These are phyloP conservation scores for Drosophila baimaii DNA, from an alignment of 1,140 invertebrate genomes.

Conservation along the genomic window DNA sequence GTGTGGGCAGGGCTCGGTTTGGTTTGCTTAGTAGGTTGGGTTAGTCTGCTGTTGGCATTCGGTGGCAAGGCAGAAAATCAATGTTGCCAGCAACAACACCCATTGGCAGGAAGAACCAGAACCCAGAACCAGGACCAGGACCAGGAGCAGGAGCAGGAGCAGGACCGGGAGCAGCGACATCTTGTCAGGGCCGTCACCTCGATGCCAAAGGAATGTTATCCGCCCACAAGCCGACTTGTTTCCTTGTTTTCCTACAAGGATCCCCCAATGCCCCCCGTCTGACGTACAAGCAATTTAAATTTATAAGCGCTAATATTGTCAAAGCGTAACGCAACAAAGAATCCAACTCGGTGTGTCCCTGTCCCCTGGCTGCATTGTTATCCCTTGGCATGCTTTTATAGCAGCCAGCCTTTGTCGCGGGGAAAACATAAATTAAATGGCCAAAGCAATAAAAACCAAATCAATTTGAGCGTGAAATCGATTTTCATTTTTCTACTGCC, in stretches of 20 bases:
- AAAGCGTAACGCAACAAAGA: conserved; percentile 56
- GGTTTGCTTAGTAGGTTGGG: conserved; percentile 13
- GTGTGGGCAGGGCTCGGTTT: conserved; percentile 13
- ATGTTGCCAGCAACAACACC: conserved; percentile 65
- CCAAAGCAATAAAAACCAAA: conserved; percentile 74
- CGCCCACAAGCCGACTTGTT: conserved; percentile 37
- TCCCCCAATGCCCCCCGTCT: conserved; percentile 5
- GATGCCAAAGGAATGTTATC: conserved; percentile 62
- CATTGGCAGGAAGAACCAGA: conserved; percentile 28
- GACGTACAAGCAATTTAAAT: conserved; percentile 63
- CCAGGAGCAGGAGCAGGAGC: conserved; percentile 2
- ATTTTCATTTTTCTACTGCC: conserved; percentile 63
- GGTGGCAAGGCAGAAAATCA: conserved; percentile 72
- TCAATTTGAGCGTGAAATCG: conserved; percentile 81
- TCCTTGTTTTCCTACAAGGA: conserved; percentile 27
- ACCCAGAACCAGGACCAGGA: conserved; percentile 1
- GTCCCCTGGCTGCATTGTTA: conserved; percentile 50
- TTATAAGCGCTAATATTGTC: conserved; percentile 76
- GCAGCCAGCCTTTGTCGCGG: conserved; percentile 43
- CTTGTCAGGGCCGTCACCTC: conserved; percentile 68
- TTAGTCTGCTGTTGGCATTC: conserved; percentile 64
- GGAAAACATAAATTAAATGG: conserved; percentile 75
- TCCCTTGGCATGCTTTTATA: conserved; percentile 37
- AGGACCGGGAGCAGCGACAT: conserved; percentile 40
- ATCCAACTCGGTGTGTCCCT: conserved; percentile 40